A percentile compares a stretch with the other conserved stretches of the same genome.
Evolutionary conservation across 2,888 invertebrate genomes (phyloP).

Genomic region (Chrysolina americana): DNA sequence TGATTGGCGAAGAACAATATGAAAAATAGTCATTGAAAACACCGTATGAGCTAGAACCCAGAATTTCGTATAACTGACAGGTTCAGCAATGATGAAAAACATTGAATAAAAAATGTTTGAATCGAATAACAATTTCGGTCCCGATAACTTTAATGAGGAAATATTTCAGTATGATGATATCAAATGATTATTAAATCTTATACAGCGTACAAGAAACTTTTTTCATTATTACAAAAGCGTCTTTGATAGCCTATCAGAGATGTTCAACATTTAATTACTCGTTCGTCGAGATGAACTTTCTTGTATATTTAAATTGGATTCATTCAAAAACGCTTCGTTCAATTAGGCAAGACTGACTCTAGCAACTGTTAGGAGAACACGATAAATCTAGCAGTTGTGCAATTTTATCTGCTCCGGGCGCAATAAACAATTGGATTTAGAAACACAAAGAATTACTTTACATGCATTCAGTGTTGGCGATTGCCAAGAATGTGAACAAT

Average conservation of each 20-base stretch:
- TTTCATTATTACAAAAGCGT: conserved; percentile 19
- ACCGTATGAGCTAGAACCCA: too few relatives aligned
- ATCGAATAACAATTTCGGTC: too few relatives aligned
- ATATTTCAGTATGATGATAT: not conserved
- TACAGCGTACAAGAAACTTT: conserved; percentile 18
- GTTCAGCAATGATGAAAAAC: too few relatives aligned
- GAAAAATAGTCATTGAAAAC: too few relatives aligned
- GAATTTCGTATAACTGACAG: too few relatives aligned
- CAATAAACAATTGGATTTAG: conserved; percentile 32
- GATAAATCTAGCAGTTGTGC: conserved; percentile 42
- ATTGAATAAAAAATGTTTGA: too few relatives aligned
- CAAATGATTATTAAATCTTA: not conserved
- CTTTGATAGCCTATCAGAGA: conserved; percentile 1
- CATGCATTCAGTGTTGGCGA: conserved; percentile 15
- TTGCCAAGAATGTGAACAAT: conserved; percentile 43
- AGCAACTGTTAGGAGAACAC: conserved; percentile 30
- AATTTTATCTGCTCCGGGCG: conserved; percentile 38
- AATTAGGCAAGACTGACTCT: conserved; percentile 39
- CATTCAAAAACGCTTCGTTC: conserved; percentile 22
- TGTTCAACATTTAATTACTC: conserved; percentile 18
- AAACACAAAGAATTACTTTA: conserved; percentile 37
- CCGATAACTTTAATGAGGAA: too few relatives aligned
- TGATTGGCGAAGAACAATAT: too few relatives aligned
- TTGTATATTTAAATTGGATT: not conserved
- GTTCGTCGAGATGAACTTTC: conserved; percentile 1